Evolutionary conservation across 64 coral and sea anemone genomes (phyloP).

Genomic region (Pocillopora damicornis): DNA sequence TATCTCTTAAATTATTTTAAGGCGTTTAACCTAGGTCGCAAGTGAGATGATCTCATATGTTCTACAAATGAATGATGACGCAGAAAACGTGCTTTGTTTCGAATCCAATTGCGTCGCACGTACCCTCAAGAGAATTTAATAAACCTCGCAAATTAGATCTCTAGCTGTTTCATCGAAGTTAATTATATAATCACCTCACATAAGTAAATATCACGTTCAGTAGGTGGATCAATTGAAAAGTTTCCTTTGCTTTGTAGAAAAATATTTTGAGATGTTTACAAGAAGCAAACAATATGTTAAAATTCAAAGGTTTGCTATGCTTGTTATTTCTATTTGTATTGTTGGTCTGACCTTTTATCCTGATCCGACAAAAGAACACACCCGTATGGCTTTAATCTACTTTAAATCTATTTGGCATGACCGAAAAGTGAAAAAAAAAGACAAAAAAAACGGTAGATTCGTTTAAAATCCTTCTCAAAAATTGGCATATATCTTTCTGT

Average conservation of each 20-base stretch:
- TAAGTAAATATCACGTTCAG: too few relatives aligned
- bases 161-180: too few relatives aligned
- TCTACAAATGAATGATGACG: neutral
- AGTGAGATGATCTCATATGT: neutral
- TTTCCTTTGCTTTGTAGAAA: too few relatives aligned
- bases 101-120: neutral
- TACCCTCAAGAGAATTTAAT: neutral
- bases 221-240: too few relatives aligned
- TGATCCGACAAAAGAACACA: neutral
- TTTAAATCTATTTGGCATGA: too few relatives aligned
- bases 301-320: too few relatives aligned
- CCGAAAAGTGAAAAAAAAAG: too few relatives aligned
- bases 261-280: neutral
- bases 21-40: neutral
- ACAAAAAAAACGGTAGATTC: too few relatives aligned
- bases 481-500: too few relatives aligned
- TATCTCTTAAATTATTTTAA: neutral
- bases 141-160: neutral
- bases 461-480: too few relatives aligned
- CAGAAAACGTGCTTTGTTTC: neutral
- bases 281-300: neutral
- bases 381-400: neutral
- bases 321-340: neutral
- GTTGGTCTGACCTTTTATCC: neutral
- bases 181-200: too few relatives aligned